Evolutionary conservation across 2,888 invertebrate genomes (phyloP).

Genomic region (Anaspis maculata): DNA sequence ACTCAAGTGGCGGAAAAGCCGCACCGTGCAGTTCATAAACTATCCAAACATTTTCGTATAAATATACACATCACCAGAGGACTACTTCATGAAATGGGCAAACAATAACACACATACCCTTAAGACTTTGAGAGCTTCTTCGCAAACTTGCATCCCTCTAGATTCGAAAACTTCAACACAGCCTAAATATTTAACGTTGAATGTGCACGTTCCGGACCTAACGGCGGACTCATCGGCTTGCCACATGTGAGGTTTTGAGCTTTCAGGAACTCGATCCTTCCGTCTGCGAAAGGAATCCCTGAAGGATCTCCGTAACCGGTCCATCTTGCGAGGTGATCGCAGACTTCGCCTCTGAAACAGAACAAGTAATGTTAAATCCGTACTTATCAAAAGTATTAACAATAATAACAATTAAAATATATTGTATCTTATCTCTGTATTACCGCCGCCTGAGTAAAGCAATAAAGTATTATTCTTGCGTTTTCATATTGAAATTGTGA

Average conservation of each 20-base stretch:
- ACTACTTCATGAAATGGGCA: too few species aligned
- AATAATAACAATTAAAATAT: not conserved
- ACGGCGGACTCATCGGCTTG: constrained; percentile 96
- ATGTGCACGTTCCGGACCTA: constrained; percentile 90
- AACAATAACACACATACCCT: too few species aligned
- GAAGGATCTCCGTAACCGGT: constrained; percentile 80
- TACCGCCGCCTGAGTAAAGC: too few species aligned
- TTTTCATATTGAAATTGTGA: too few species aligned
- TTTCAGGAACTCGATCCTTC: constrained; percentile 79
- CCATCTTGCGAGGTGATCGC: constrained; percentile 73
- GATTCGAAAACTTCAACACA: constrained; percentile 99
- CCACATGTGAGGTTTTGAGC: constrained; percentile 96
- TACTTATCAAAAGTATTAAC: not conserved
- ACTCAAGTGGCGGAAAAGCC: too few species aligned
- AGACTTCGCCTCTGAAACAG: constrained; percentile 52
- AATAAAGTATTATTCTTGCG: too few species aligned
- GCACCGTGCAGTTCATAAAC: too few species aligned
- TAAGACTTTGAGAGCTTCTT: constrained; percentile 95
- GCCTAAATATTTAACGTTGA: constrained; percentile 97
- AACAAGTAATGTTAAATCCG: not conserved
- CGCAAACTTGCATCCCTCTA: constrained; percentile 98
- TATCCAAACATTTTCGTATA: too few species aligned
- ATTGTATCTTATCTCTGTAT: too few species aligned
- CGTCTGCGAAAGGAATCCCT: constrained; percentile 89
- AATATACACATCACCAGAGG: too few species aligned